Evolutionary conservation across 2,797 vertebrate species (phyloP).

Genomic region (Catamblyrhynchus diadema): DNA sequence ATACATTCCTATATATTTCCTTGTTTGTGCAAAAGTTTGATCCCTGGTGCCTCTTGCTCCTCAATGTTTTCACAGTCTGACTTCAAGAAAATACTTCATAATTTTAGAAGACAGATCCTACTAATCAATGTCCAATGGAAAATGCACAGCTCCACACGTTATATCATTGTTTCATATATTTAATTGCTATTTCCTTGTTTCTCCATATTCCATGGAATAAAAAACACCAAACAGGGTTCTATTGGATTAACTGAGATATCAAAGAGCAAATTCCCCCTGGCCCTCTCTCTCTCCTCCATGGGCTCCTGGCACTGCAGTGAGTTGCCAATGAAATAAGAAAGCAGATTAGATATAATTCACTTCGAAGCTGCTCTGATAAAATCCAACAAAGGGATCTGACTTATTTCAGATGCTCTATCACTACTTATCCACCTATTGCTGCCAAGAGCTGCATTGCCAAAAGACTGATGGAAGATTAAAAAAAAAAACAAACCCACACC

Average conservation of each 20-base stretch:
- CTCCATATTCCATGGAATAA: not conserved
- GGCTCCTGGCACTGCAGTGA: not conserved
- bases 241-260: not conserved
- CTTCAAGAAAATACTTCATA: not conserved
- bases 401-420: constrained; percentile 18
- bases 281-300: not conserved
- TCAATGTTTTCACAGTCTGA: not conserved
- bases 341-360: constrained; percentile 18
- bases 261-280: not conserved
- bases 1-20: too few relatives aligned
- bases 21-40: not conserved
- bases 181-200: not conserved
- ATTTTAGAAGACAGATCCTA: not conserved
- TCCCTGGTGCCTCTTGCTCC: not conserved
- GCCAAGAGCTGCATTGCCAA: constrained; percentile 18
- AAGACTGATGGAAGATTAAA: not conserved
- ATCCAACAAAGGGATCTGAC: constrained; percentile 14
- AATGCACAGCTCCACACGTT: accelerated
- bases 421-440: not conserved
- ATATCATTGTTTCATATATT: not conserved
- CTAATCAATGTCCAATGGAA: not conserved
- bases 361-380: constrained; percentile 3
- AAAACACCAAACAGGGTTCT: not conserved
- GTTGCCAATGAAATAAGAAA: not conserved
- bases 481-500: not conserved